Conservation (phyloP, 2,797 vertebrate species). For the Microctenopoma stevenorrisi region DNA sequence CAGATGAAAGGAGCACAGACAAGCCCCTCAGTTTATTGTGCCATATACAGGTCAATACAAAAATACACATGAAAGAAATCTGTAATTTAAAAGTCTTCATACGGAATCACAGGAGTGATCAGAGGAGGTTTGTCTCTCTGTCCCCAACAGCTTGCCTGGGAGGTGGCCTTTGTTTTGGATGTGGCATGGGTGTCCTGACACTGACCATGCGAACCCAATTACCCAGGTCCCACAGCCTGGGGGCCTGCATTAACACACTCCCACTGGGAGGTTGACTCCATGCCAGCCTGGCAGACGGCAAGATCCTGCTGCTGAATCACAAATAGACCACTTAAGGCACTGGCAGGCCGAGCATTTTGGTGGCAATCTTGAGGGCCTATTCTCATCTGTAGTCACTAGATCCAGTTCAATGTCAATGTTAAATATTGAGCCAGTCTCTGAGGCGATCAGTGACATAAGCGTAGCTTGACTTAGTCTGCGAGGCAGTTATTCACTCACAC, state of each 20-base stretch:
- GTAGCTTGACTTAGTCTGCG: constrained; percentile 8
- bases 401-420: constrained; percentile 56
- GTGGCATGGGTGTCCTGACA: constrained; percentile 79
- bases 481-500: constrained; percentile 26
- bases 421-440: constrained; percentile 57
- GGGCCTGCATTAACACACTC: constrained; percentile 79
- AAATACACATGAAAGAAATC: constrained; percentile 49
- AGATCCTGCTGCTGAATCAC: constrained; percentile 81
- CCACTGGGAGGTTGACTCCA: constrained; percentile 75
- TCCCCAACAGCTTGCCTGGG: constrained; percentile 79
- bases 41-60: constrained; percentile 69
- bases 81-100: constrained; percentile 78
- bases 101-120: constrained; percentile 78
- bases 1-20: constrained; percentile 49
- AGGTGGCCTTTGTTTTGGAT: constrained; percentile 81
- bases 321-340: constrained; percentile 82
- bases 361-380: constrained; percentile 73
- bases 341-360: constrained; percentile 69
- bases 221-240: constrained; percentile 77
- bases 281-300: constrained; percentile 79
- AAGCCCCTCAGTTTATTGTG: constrained; percentile 60
- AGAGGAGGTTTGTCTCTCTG: constrained; percentile 68
- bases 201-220: constrained; percentile 85
- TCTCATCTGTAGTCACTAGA: constrained; percentile 67
- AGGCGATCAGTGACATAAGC: constrained; percentile 36